Conservation (phyloP, 2,888 invertebrate genomes). For the Meteorus colon region DNA sequence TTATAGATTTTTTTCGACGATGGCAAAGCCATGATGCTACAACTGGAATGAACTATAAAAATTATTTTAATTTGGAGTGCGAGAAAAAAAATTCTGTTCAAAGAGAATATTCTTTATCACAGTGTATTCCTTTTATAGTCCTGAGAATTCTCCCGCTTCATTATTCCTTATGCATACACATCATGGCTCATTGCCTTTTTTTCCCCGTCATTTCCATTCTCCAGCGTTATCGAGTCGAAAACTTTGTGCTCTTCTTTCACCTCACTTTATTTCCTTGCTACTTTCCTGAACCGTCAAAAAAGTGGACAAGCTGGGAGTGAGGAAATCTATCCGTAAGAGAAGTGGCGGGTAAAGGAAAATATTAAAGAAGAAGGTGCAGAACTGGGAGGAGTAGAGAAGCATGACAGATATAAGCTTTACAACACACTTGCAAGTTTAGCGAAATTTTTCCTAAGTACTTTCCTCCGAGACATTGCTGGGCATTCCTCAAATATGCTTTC, state of each 20-base stretch:
- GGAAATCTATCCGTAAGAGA: background rate
- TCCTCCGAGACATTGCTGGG: background rate
- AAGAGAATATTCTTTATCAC: no score
- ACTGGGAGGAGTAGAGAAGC: background rate
- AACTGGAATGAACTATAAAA: no score
- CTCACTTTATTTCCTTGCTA: constrained; percentile 8
- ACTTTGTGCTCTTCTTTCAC: background rate
- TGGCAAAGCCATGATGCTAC: no score
- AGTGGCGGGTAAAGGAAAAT: background rate
- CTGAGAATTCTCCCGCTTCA: no score
- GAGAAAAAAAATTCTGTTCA: no score
- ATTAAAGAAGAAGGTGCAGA: background rate
- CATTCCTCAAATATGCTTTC: constrained; percentile 1
- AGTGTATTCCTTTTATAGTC: no score
- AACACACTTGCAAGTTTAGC: constrained; percentile 13
- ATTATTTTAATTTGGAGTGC: no score
- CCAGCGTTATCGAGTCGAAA: background rate
- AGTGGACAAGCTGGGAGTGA: constrained; percentile 12
- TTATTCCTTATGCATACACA: background rate
- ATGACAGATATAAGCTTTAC: constrained; percentile 9
- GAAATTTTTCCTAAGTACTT: background rate
- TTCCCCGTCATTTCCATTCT: background rate
- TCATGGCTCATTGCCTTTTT: background rate
- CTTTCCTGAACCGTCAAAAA: background rate
- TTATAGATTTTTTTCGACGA: no score